Conservation (phyloP, 2,888 invertebrate genomes). For the Epinotia bilunana region DNA sequence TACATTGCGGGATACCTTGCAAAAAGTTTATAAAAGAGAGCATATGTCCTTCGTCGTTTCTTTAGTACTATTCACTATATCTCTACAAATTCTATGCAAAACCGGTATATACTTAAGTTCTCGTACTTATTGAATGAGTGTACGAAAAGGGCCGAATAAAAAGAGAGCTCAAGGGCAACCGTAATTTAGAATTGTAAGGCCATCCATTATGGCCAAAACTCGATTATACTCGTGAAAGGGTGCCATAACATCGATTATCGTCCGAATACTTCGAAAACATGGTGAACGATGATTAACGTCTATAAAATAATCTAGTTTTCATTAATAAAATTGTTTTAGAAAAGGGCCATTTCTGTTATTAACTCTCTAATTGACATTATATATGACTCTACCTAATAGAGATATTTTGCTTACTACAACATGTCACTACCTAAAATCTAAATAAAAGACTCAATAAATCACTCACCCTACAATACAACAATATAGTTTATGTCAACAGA, state of each 20-base stretch:
- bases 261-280: neutral
- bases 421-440: neutral
- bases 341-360: neutral
- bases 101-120: conserved; percentile 17
- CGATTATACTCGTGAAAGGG: neutral
- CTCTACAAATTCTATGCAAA: conserved; percentile 5
- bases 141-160: conserved; percentile 28
- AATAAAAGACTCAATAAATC: neutral
- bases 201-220: conserved; percentile 13
- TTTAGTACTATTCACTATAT: conserved; percentile 8
- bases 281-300: neutral
- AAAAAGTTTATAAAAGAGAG: no score
- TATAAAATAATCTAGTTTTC: neutral
- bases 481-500: neutral
- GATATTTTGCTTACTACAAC: neutral
- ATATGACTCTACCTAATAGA: neutral
- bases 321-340: neutral
- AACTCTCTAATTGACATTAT: neutral
- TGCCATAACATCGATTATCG: neutral
- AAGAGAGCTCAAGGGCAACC: conserved; percentile 37
- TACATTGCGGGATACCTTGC: no score
- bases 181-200: conserved; percentile 32
- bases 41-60: neutral
- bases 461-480: neutral
- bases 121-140: conserved; percentile 13